Evolutionary conservation across 35 echinoderm and acorn worm genomes (phyloP).

Genomic region (Chiridota heheva): DNA sequence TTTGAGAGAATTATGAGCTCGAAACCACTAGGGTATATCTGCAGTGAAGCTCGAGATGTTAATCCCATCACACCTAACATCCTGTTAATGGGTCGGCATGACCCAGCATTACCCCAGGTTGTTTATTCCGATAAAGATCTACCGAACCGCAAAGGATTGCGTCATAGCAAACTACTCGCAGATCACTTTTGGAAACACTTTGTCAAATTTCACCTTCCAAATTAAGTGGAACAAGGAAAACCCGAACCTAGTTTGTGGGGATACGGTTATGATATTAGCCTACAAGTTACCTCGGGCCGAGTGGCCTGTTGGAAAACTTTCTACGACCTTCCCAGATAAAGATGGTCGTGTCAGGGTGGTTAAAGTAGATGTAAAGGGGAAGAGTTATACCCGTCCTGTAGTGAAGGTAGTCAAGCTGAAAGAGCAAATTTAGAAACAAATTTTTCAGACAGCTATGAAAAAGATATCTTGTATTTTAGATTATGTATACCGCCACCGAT

Average conservation of each 20-base stretch:
- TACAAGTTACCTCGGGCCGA: background rate
- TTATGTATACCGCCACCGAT: too few species aligned
- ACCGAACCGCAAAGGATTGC: constrained; percentile 21
- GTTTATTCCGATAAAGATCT: constrained; percentile 22
- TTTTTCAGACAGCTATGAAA: background rate
- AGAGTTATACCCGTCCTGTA: constrained; percentile 13
- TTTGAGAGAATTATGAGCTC: constrained; percentile 31
- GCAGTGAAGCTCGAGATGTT: constrained; percentile 11
- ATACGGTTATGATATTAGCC: constrained; percentile 43
- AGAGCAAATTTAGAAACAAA: too few species aligned
- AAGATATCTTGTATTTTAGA: too few species aligned
- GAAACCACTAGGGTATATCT: constrained; percentile 44
- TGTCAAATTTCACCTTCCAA: background rate
- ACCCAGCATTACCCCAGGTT: constrained; percentile 36
- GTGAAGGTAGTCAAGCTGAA: background rate
- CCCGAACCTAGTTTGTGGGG: constrained; percentile 31
- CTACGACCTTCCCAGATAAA: constrained; percentile 12
- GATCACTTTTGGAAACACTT: constrained; percentile 64
- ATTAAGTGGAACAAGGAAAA: constrained; percentile 35
- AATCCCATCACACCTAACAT: constrained; percentile 39
- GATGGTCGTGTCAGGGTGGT: background rate
- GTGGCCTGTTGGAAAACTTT: constrained; percentile 31
- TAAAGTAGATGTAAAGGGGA: background rate
- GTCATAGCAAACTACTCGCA: constrained; percentile 30
- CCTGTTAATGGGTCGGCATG: constrained; percentile 45